Percentiles rank a stretch among this genome's conserved stretches.
These are phyloP conservation scores for Ephestia elutella DNA, from an alignment of 1,140 invertebrate genomes.

Conservation along the genomic window DNA sequence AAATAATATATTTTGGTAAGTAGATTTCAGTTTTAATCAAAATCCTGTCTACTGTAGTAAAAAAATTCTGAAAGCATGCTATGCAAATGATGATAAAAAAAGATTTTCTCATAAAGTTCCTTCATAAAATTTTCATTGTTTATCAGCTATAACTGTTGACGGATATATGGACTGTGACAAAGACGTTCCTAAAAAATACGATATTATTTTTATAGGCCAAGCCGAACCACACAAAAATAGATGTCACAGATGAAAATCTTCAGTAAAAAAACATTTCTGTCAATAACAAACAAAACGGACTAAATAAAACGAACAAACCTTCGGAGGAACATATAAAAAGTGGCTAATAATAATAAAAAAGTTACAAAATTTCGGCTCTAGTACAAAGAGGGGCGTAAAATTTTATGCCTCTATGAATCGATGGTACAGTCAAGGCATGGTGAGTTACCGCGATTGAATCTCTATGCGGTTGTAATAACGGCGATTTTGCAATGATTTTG, in stretches of 20 bases:
- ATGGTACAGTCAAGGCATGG: background rate
- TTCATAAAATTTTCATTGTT: too few species aligned
- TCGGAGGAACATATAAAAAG: slow-evolving; percentile 11
- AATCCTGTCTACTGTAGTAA: too few species aligned
- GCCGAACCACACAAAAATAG: background rate
- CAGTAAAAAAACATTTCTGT: background rate
- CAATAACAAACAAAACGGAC: slow-evolving; percentile 10
- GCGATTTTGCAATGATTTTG: background rate
- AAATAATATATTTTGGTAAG: background rate
- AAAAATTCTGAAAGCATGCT: too few species aligned
- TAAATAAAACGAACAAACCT: slow-evolving; percentile 9
- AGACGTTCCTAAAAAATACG: background rate
- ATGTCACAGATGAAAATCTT: slow-evolving; percentile 6
- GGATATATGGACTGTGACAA: too few species aligned
- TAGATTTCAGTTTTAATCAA: too few species aligned
- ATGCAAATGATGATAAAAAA: too few species aligned
- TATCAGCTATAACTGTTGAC: too few species aligned
- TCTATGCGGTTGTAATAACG: too few species aligned
- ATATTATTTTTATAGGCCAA: background rate
- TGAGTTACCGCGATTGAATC: too few species aligned
- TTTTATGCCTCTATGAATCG: slow-evolving; percentile 13
- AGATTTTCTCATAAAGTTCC: too few species aligned
- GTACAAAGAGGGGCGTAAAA: slow-evolving; percentile 13
- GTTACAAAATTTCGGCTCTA: slow-evolving; percentile 15
- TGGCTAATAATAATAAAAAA: slow-evolving; percentile 20